phyloP scores from a whole-genome alignment of 2,888 invertebrate genomes.

The Geophilus truncorum region DNA sequence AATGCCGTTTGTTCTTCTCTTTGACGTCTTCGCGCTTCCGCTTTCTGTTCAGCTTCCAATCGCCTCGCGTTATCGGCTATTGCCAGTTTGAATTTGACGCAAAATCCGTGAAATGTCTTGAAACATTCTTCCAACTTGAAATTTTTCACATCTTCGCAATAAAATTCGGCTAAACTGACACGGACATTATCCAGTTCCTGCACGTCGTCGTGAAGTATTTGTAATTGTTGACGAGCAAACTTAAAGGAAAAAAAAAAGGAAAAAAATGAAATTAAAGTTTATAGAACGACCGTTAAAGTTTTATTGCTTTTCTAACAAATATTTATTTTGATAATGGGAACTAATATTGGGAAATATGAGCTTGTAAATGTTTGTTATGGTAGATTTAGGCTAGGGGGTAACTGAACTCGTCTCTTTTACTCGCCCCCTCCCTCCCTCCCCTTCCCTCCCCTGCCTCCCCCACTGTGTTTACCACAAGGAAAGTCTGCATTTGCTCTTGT shows the following conservation, averaged over 20 bases:
- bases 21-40: constrained; percentile 67
- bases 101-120: constrained; percentile 81
- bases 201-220: constrained; percentile 62
- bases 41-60: constrained; percentile 77
- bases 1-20: constrained; percentile 57
- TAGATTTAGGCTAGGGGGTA: neutral
- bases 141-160: constrained; percentile 83
- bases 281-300: neutral
- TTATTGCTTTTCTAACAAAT: neutral
- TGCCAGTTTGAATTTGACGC: constrained; percentile 55
- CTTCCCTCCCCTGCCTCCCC: neutral
- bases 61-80: constrained; percentile 73
- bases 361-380: neutral
- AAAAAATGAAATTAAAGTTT: neutral
- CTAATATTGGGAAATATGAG: neutral
- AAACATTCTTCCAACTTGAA: constrained; percentile 95
- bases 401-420: no score
- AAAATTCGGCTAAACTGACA: constrained; percentile 78
- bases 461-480: constrained; percentile 61
- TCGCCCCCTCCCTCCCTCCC: no score
- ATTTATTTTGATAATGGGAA: neutral
- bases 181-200: constrained; percentile 75
- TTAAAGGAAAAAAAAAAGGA: constrained; percentile 37
- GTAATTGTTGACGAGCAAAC: constrained; percentile 44
- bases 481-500: constrained; percentile 78